These are phyloP conservation scores for Zophobas atratus DNA, from an alignment of 1,140 invertebrate genomes.

Conservation along the genomic window DNA sequence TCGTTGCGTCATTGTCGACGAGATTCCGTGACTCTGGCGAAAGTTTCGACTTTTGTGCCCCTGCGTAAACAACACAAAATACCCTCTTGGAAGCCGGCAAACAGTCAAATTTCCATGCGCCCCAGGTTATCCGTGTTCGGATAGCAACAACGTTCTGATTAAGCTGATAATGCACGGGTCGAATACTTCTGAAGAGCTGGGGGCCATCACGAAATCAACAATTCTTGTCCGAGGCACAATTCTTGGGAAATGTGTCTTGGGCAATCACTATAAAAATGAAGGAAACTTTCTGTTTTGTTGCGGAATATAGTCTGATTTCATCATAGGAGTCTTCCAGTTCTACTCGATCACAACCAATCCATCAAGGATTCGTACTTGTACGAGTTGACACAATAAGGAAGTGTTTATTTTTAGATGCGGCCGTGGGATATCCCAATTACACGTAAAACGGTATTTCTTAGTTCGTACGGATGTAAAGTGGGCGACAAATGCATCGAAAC, in stretches of 20 bases:
- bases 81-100: not conserved
- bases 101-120: conserved; percentile 1
- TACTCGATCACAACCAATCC: not conserved
- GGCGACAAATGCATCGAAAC: not conserved
- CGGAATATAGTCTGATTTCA: not conserved
- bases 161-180: conserved; percentile 6
- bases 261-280: not conserved
- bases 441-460: conserved; percentile 9
- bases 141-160: conserved; percentile 10
- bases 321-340: not conserved
- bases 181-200: not conserved
- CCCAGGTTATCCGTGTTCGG: conserved; percentile 2
- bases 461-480: not conserved
- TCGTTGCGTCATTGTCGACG: not conserved
- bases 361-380: conserved; percentile 7
- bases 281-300: not conserved
- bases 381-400: not conserved
- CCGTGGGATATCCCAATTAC: conserved; percentile 10
- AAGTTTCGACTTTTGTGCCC: no score
- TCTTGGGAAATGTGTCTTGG: conserved; percentile 11
- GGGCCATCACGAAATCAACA: conserved; percentile 10
- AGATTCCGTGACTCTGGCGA: not conserved
- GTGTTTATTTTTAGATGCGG: conserved; percentile 8
- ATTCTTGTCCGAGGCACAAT: conserved; percentile 3
- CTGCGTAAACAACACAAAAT: no score